Evolutionary conservation across 2,888 invertebrate species (phyloP), one percentile per base, ranked within the genome.

Genomic region (Melanargia galathea): DNA sequence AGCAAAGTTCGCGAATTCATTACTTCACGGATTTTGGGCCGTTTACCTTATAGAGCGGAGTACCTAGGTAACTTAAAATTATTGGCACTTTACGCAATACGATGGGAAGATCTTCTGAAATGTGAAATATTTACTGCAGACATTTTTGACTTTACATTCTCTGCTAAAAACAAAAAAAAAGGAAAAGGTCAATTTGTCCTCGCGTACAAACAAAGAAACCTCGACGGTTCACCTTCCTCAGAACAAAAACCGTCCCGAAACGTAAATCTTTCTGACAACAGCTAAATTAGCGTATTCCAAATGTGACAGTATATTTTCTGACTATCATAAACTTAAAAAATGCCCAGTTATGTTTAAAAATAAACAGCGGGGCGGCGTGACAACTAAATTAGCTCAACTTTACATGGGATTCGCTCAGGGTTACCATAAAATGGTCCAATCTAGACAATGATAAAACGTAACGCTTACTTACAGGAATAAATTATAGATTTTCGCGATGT

Each of bases 381-480:
- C 79, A 82, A 77, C 70, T 80, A 79, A 81, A 81, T 82, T 80
- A 81, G 79, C 74, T 68, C 72, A 65, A 70, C 71, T 72, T 70
- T 70, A 70, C 68, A 65, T 33, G 52, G 55, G 64, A 35, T 22
- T 38, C 8, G 20, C 35, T 33, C 22, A 58, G 48, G 58, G 58
- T 48, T 38, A 35, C 58, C 57, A 58, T 33, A 3, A 8, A 13
- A 6, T 13, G 4, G 11, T 38, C 35, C 24, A 26, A 2, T 26
- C 24, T 5, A 26, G 3, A 26, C 5, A 26, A 26, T 26, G 24
- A 26, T 26, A 26, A n/a, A n/a, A n/a, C n/a, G n/a, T n/a, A n/a
- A n/a, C n/a, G n/a, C n/a, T n/a, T n/a, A n/a, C n/a, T n/a, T 26
- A 26, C 24, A 26, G 24, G 5, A 26, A 26, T n/a, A n/a, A n/a